Conservation (phyloP, 2,797 vertebrate genomes). For the Enteromius fasciolatus region DNA sequence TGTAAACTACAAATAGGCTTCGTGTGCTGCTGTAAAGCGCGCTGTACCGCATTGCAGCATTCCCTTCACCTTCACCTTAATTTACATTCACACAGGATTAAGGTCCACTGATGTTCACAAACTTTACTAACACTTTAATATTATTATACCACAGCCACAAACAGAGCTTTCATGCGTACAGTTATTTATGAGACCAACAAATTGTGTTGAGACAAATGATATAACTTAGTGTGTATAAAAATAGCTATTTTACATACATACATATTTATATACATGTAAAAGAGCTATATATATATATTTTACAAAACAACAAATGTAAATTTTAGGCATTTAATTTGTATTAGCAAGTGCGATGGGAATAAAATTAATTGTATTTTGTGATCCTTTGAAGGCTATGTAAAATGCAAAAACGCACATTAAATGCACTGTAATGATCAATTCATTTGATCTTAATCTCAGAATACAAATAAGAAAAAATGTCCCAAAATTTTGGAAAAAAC, state of each 20-base stretch:
- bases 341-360: not conserved
- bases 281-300: too few species aligned
- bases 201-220: not conserved
- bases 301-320: not conserved
- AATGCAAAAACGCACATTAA: not conserved
- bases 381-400: not conserved
- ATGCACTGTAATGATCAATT: not conserved
- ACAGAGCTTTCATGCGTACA: not conserved
- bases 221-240: not conserved
- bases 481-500: not conserved
- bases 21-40: constrained; percentile 28
- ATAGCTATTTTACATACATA: too few species aligned
- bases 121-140: constrained; percentile 32
- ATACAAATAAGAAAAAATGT: not conserved
- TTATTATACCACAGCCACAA: not conserved
- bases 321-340: not conserved
- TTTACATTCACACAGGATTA: constrained; percentile 72
- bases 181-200: not conserved
- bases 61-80: constrained; percentile 69
- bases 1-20: constrained; percentile 27
- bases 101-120: constrained; percentile 55
- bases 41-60: constrained; percentile 81
- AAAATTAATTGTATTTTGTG: not conserved
- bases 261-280: too few species aligned
- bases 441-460: not conserved